A percentile compares a stretch with the other conserved stretches of the same genome.
Evolutionary conservation across 2,797 vertebrate species (phyloP).

Genomic region (Cuculus canorus): DNA sequence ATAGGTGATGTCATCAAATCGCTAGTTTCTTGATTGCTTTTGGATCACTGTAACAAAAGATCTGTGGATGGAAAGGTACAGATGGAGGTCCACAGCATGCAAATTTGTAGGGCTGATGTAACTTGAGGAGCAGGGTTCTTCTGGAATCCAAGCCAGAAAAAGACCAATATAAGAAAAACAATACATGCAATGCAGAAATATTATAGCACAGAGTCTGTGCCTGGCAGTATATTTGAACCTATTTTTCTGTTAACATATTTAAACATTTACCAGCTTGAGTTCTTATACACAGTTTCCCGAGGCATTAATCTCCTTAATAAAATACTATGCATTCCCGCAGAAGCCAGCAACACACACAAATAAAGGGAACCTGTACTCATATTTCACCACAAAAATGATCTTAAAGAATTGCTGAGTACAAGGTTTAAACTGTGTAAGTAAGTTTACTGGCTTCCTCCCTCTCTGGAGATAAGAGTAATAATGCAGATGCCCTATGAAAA

Average conservation of each 20-base stretch:
- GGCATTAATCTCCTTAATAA: conserved; percentile 41
- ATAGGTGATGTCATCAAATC: background rate
- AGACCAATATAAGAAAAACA: conserved; percentile 31
- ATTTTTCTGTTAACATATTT: conserved; percentile 34
- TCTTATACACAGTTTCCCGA: background rate
- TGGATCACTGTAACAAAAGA: background rate
- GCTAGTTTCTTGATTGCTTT: background rate
- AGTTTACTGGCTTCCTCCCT: background rate
- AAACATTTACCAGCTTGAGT: conserved; percentile 10
- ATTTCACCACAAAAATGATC: conserved; percentile 16
- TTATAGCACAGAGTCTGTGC: background rate
- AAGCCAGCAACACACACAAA: conserved; percentile 15
- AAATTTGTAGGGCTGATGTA: background rate
- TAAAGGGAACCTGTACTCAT: background rate
- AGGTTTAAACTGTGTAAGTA: background rate
- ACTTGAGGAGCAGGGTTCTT: background rate
- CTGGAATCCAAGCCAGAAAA: background rate
- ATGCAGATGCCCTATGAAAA: background rate
- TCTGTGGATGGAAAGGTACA: background rate
- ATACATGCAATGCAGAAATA: background rate
- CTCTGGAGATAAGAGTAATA: background rate
- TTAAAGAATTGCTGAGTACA: background rate
- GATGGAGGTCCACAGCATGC: background rate
- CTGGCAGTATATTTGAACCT: conserved; percentile 17
- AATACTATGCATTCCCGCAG: background rate